Percentiles rank a stretch among this genome's conserved stretches.
phyloP scores from a whole-genome alignment of 2,113 vertebrate species.

The Corydoras sp. region DNA sequence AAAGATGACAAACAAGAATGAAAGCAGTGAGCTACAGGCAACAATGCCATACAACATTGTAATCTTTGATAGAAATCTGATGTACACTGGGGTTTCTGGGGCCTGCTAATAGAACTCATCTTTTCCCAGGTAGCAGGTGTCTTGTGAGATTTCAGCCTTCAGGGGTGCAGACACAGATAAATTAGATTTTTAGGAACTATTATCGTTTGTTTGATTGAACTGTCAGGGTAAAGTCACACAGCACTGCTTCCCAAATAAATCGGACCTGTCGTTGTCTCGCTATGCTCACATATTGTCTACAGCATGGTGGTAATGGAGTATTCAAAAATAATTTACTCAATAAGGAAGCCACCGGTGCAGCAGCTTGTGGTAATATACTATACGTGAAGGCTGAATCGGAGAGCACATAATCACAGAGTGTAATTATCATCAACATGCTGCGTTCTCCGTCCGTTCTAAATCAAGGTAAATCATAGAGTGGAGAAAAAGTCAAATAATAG shows the following conservation, averaged over 20 bases:
- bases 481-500: no score
- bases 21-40: background rate
- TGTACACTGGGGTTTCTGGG: background rate
- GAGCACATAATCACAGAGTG: background rate
- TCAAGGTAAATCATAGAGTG: no score
- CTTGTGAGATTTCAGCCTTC: conserved; percentile 50
- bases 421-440: conserved; percentile 13
- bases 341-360: conserved; percentile 6
- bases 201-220: conserved; percentile 60
- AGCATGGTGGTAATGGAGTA: conserved; percentile 15
- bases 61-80: conserved; percentile 17
- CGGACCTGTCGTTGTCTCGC: conserved; percentile 15
- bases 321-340: conserved; percentile 28
- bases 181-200: conserved; percentile 54
- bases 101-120: conserved; percentile 23
- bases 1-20: background rate
- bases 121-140: conserved; percentile 61
- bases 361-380: conserved; percentile 4
- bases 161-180: conserved; percentile 52
- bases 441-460: background rate
- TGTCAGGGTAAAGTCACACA: conserved; percentile 45
- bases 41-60: background rate
- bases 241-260: conserved; percentile 18
- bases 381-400: background rate
- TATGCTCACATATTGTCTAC: conserved; percentile 5